phyloP scores from a whole-genome alignment of 1,140 invertebrate species.

The Plutomurus gul region DNA sequence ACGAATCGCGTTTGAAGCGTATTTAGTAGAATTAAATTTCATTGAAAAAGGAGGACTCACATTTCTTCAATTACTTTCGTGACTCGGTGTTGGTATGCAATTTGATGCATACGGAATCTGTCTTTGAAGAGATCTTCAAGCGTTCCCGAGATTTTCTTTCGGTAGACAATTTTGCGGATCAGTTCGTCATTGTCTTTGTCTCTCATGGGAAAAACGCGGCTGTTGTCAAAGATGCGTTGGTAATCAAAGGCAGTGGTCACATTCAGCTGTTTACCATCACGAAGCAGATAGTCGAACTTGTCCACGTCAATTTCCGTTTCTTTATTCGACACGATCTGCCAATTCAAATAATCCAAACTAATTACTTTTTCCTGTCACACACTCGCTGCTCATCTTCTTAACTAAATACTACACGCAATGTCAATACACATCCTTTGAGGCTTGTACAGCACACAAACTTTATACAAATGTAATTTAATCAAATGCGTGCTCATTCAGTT shows the following conservation, averaged over 20 bases:
- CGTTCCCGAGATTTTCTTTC: constrained; percentile 43
- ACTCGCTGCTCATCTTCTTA: too few species aligned
- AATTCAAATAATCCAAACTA: not conserved
- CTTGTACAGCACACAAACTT: too few species aligned
- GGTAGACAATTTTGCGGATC: constrained; percentile 39
- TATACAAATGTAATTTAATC: too few species aligned
- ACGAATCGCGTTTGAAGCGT: not conserved
- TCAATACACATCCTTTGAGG: too few species aligned
- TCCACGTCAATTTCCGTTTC: constrained; percentile 71
- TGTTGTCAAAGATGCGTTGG: constrained; percentile 53
- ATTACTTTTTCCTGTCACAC: not conserved
- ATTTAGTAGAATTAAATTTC: not conserved
- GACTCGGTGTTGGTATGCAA: constrained; percentile 63
- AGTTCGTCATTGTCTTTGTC: not conserved
- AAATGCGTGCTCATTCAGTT: too few species aligned
- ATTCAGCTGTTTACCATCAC: constrained; percentile 64
- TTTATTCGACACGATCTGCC: constrained; percentile 68
- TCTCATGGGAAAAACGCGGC: constrained; percentile 39
- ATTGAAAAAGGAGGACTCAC: constrained; percentile 53
- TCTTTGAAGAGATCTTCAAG: constrained; percentile 45
- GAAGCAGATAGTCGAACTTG: constrained; percentile 72
- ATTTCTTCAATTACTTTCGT: constrained; percentile 60
- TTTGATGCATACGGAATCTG: constrained; percentile 58
- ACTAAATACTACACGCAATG: too few species aligned
- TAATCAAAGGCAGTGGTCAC: constrained; percentile 61